Conservation (phyloP, 1,140 invertebrate species). For the Coptotermes formosanus region DNA sequence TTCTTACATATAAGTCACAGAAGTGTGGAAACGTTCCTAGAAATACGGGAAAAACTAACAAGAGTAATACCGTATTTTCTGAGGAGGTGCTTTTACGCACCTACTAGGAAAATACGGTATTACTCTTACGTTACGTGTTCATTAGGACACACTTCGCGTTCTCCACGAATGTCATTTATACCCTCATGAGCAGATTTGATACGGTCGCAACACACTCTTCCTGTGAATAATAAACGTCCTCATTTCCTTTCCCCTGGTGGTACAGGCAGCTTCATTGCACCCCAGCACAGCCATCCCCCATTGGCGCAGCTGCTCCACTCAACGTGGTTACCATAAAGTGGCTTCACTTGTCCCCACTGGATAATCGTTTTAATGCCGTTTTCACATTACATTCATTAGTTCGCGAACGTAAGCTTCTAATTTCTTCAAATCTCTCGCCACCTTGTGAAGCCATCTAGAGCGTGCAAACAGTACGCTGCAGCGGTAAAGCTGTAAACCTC, state of each 20-base stretch:
- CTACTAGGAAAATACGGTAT: neutral
- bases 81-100: no score
- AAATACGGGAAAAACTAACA: no score
- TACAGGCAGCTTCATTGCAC: neutral
- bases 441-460: neutral
- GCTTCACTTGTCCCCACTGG: neutral
- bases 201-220: neutral
- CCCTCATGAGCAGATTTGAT: neutral
- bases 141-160: neutral
- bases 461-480: neutral
- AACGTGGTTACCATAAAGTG: neutral
- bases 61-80: no score
- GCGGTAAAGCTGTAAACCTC: no score
- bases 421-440: slow-evolving; percentile 9
- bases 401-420: slow-evolving; percentile 6
- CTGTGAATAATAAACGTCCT: neutral
- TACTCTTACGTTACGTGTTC: neutral
- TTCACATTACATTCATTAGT: slow-evolving; percentile 13
- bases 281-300: neutral
- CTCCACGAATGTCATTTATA: neutral
- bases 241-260: neutral
- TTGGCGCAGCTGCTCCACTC: neutral
- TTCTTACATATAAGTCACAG: no score
- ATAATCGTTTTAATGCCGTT: neutral
- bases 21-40: no score